Evolutionary conservation across 2,797 vertebrate genomes (phyloP), one percentile per base, ranked within the genome.

Genomic region (Gila robusta): DNA sequence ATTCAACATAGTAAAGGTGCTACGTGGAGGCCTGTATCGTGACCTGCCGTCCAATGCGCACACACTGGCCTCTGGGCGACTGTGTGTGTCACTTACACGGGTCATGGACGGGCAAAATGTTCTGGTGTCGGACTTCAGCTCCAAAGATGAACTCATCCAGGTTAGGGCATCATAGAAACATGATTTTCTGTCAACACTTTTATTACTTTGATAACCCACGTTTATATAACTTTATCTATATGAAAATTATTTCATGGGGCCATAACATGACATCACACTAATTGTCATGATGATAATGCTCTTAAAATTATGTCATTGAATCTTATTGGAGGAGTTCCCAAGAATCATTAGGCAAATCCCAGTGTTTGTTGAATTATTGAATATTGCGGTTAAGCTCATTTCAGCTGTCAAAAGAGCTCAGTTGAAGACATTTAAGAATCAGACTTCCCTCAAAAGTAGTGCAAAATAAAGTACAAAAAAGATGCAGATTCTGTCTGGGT

Each of bases 131-230:
- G 93, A 98, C 7, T 99, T 99, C 77, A 92, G 87, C 85, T 97
- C 97, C 82, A 98, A 97, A 90, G 96, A 97, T 1, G 97, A 99
- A 89, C 96, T 99, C 6, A 93, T 98, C 52, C 97, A 98, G 92
- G 98, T 99, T 89, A 71, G 91, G 37, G 59, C 35, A 16, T 82
- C 28, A 32, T 14, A 62, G 28, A 44, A 59, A 64, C 23, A 39
- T 2, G 3, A 26, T 41, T 41, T 23, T 47, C 44, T 47, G 62
- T 28, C 37, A 19, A 37, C 23, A 28, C 54, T 26, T 70, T 56
- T 73, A 73, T 8, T 44, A 49, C 37, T 66, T 47, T 35, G 56
- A 59, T 56, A 39, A n/a, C 23, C 4, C 8, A 14, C 14, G n/a
- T 74, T 73, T 44, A 82, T 82, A 23, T 73, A 37, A 54, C 11